phyloP scores from a whole-genome alignment of 2,888 invertebrate species.

The Cyclophora albipunctata region DNA sequence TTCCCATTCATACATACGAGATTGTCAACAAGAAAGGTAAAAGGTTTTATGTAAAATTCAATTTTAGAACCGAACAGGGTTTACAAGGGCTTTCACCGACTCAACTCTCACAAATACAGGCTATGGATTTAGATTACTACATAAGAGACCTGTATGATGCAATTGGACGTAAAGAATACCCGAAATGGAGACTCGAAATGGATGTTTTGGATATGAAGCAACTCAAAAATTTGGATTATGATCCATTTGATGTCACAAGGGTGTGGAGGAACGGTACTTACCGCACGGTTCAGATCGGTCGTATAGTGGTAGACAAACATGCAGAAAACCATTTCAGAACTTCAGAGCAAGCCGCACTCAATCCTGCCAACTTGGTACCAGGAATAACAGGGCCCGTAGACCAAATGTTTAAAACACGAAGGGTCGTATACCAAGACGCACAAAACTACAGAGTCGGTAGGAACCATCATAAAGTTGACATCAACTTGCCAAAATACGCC shows the following conservation, averaged over 20 bases:
- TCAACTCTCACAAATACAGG: conserved; percentile 77
- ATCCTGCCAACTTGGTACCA: background rate
- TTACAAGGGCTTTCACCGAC: conserved; percentile 82
- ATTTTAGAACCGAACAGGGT: conserved; percentile 91
- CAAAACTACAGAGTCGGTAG: background rate
- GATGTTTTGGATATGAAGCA: conserved; percentile 57
- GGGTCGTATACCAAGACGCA: background rate
- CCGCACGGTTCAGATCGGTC: conserved; percentile 87
- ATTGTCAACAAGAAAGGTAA: conserved; percentile 83
- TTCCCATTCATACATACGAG: conserved; percentile 93
- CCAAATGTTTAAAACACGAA: background rate
- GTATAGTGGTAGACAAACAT: conserved; percentile 85
- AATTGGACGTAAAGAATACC: conserved; percentile 78
- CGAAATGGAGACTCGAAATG: conserved; percentile 11
- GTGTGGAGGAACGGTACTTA: conserved; percentile 86
- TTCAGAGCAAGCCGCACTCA: background rate
- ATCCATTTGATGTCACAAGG: conserved; percentile 92
- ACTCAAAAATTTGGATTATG: conserved; percentile 81
- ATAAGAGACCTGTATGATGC: conserved; percentile 88
- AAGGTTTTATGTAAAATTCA: conserved; percentile 88
- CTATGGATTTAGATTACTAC: conserved; percentile 87
- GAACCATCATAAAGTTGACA: background rate
- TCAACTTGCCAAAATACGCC: background rate
- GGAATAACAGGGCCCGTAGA: background rate
- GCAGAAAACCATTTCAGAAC: conserved; percentile 73